Evolutionary conservation across 2,888 invertebrate genomes (phyloP).

Genomic region (Diaphora mendica): DNA sequence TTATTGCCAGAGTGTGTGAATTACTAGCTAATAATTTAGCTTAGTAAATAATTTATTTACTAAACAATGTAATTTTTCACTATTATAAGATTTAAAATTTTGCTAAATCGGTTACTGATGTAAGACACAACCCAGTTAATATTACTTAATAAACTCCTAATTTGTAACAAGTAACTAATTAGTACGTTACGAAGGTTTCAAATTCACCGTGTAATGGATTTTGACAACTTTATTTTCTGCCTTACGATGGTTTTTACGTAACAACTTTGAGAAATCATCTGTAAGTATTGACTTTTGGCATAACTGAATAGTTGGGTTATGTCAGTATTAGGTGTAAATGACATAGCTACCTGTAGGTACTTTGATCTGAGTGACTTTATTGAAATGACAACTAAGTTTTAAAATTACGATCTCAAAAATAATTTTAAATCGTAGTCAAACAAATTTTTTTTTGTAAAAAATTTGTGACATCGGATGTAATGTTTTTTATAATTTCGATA

Average conservation of each 20-base stretch:
- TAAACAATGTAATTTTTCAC: not conserved
- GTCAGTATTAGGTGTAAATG: not conserved
- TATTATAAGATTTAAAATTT: not conserved
- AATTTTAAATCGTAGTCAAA: no score
- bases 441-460: not conserved
- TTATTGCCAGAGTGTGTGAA: not conserved
- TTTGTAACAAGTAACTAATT: not conserved
- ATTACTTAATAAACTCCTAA: not conserved
- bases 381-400: not conserved
- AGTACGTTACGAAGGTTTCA: conserved; percentile 20
- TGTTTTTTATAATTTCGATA: no score
- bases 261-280: conserved; percentile 13
- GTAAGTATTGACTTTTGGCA: conserved; percentile 5
- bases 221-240: conserved; percentile 35
- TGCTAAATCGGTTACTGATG: not conserved
- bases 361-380: not conserved
- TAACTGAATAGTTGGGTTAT: not conserved
- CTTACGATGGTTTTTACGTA: conserved; percentile 30
- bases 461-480: no score
- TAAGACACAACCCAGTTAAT: no score
- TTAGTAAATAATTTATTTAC: no score
- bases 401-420: not conserved
- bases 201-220: conserved; percentile 34
- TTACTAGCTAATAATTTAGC: not conserved
- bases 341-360: no score